Evolutionary conservation across 1,140 invertebrate genomes (phyloP).

Genomic region (Eumeta japonica): DNA sequence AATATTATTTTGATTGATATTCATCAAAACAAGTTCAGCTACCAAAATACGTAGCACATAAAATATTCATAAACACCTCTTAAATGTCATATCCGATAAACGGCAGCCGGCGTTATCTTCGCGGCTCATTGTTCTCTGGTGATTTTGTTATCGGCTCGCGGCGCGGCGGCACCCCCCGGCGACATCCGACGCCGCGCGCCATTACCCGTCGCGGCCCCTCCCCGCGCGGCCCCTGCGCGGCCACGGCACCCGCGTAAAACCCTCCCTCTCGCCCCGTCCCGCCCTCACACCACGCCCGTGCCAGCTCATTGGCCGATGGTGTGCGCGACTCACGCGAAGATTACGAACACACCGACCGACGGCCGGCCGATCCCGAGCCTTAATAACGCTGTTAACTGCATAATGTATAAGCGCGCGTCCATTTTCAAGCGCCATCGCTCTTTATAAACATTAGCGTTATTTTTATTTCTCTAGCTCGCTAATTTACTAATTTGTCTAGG

Average conservation of each 20-base stretch:
- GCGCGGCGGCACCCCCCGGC: constrained; percentile 44
- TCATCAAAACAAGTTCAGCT: too few relatives aligned
- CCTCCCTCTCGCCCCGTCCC: constrained; percentile 14
- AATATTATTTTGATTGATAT: too few relatives aligned
- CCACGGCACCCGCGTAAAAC: not conserved
- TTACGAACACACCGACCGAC: too few relatives aligned
- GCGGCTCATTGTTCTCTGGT: constrained; percentile 35
- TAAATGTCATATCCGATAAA: constrained; percentile 17
- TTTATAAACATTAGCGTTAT: too few relatives aligned
- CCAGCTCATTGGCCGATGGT: constrained; percentile 50
- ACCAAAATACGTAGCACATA: too few relatives aligned
- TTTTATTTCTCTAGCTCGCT: too few relatives aligned
- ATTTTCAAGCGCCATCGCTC: too few relatives aligned
- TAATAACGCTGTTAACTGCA: too few relatives aligned
- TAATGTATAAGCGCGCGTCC: too few relatives aligned
- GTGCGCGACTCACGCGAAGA: too few relatives aligned
- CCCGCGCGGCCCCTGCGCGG: constrained; percentile 9
- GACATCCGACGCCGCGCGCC: constrained; percentile 53
- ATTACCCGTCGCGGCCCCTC: constrained; percentile 32
- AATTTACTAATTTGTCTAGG: too few relatives aligned
- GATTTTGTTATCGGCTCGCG: constrained; percentile 53
- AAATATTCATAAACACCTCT: not conserved
- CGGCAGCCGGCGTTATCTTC: constrained; percentile 20
- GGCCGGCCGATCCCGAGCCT: constrained; percentile 32
- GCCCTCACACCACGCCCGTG: too few relatives aligned